Evolutionary conservation across 2,888 invertebrate species (phyloP).

Genomic region (Chalcis sispes): DNA sequence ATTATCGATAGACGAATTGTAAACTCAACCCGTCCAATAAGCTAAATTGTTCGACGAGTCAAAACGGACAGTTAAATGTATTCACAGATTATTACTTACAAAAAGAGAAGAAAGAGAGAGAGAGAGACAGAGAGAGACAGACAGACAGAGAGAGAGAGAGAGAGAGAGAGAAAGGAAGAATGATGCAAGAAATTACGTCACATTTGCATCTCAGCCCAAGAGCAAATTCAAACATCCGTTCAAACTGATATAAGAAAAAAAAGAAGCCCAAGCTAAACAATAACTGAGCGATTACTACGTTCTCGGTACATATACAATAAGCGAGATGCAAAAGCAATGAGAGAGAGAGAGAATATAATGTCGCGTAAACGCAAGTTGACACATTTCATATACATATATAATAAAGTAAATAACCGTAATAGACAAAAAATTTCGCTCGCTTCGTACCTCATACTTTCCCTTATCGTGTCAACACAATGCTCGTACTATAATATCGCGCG

Average conservation of each 20-base stretch:
- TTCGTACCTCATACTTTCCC: conserved; percentile 36
- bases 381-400: background rate
- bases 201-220: too few species aligned
- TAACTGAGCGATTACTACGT: conserved; percentile 32
- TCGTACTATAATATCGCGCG: background rate
- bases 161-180: too few species aligned
- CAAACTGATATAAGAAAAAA: background rate
- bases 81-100: too few species aligned
- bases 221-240: conserved; percentile 8
- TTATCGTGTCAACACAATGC: background rate
- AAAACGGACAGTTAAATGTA: too few species aligned
- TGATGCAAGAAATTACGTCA: too few species aligned
- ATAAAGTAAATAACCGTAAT: conserved; percentile 3
- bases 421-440: conserved; percentile 36
- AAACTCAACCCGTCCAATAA: too few species aligned
- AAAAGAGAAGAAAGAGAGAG: too few species aligned
- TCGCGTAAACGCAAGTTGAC: background rate
- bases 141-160: too few species aligned
- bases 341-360: background rate
- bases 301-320: background rate
- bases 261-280: conserved; percentile 18
- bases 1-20: too few species aligned
- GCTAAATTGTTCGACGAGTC: too few species aligned
- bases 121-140: too few species aligned
- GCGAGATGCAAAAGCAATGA: background rate